Evolutionary conservation across 2,113 vertebrate species (phyloP).

Genomic region (Regulus satrapa): DNA sequence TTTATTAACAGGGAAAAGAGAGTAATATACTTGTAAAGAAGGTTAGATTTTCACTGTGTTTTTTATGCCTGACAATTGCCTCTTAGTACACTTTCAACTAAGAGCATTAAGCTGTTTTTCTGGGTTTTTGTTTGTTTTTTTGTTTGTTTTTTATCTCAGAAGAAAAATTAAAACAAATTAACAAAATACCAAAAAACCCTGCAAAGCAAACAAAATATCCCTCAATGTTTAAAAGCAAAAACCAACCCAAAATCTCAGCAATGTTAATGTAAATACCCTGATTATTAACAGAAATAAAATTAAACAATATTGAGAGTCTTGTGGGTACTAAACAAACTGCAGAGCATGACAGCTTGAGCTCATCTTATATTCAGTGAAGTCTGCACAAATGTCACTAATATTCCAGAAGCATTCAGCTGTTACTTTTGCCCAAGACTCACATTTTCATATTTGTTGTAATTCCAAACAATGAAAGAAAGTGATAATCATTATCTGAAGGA

Average conservation of each 20-base stretch:
- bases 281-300: conserved; percentile 13
- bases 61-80: not conserved
- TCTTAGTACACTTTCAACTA: not conserved
- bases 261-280: not conserved
- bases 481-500: not conserved
- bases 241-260: not conserved
- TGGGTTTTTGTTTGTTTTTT: no score
- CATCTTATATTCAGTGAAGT: conserved; percentile 34
- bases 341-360: conserved; percentile 21
- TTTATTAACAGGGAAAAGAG: not conserved
- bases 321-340: not conserved
- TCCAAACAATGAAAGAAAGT: not conserved
- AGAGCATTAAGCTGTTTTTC: rapidly evolving
- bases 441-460: not conserved
- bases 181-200: no score
- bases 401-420: conserved; percentile 10
- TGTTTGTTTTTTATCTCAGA: not conserved
- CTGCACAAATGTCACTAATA: conserved; percentile 26
- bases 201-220: not conserved
- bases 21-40: not conserved
- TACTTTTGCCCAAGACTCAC: not conserved
- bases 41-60: not conserved
- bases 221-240: rapidly evolving
- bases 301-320: not conserved
- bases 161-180: not conserved